Percentiles rank a stretch among this genome's conserved stretches.
Evolutionary conservation across 2,113 vertebrate genomes (phyloP).

Genomic region (Corynorhinus townsendii): DNA sequence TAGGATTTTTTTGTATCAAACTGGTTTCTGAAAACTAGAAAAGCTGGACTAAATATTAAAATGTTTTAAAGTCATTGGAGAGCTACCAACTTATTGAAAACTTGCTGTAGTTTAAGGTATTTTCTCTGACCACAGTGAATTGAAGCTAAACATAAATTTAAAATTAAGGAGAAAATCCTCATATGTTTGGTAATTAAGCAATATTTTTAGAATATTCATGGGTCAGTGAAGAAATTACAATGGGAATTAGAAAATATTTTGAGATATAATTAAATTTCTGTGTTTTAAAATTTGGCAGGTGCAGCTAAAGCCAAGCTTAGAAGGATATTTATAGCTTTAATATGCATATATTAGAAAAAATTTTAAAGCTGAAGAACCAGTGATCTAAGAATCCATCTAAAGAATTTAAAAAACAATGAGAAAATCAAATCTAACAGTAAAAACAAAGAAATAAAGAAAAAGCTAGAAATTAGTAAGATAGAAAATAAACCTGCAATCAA

Average conservation of each 20-base stretch:
- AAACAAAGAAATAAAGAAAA: neutral
- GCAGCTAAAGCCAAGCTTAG: neutral
- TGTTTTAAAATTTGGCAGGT: neutral
- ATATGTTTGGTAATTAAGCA: neutral
- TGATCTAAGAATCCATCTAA: neutral
- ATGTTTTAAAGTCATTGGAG: neutral
- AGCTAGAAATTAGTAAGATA: neutral
- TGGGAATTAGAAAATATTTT: slow-evolving; percentile 5
- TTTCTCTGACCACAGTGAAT: neutral
- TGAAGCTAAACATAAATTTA: neutral
- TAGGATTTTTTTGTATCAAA: neutral
- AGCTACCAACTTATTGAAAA: neutral
- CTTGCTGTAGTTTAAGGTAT: neutral
- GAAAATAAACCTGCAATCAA: neutral
- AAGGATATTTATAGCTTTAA: neutral
- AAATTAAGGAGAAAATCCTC: neutral
- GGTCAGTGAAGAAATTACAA: neutral
- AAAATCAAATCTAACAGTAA: neutral
- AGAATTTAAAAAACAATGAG: neutral
- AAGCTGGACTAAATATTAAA: neutral
- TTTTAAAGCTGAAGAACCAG: neutral
- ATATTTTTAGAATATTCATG: neutral
- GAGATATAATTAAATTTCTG: neutral
- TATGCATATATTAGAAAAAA: neutral
- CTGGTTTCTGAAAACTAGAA: slow-evolving; percentile 28